phyloP scores from a whole-genome alignment of 2,113 vertebrate species.

The Anarrhichthys ocellatus region DNA sequence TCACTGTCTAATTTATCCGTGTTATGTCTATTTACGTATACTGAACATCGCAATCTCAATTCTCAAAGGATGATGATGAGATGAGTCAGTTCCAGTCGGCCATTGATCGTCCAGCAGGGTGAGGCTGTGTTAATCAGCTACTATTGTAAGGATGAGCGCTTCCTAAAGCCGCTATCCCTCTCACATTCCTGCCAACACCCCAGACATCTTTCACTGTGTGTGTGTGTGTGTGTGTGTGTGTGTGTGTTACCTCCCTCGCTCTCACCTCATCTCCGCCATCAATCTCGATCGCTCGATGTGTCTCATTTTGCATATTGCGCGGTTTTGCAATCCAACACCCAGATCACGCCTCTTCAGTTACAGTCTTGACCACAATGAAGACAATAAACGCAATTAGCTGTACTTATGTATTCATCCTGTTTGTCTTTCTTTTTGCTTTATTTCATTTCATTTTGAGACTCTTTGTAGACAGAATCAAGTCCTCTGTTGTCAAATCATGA shows the following conservation, averaged over 20 bases:
- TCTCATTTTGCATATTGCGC: constrained; percentile 53
- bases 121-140: constrained; percentile 79
- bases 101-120: constrained; percentile 77
- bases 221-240: constrained; percentile 3
- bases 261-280: constrained; percentile 38
- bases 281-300: constrained; percentile 29
- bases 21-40: constrained; percentile 72
- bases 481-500: neutral
- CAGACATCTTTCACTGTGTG: constrained; percentile 48
- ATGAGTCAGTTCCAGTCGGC: constrained; percentile 77
- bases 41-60: constrained; percentile 48
- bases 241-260: constrained; percentile 2
- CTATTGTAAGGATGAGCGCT: constrained; percentile 72
- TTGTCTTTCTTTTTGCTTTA: neutral
- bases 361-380: constrained; percentile 18
- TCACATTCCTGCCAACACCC: constrained; percentile 71
- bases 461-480: neutral
- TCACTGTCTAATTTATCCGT: constrained; percentile 53
- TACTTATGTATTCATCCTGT: neutral
- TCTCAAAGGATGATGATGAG: constrained; percentile 63
- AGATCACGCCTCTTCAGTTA: constrained; percentile 46
- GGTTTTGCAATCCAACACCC: constrained; percentile 24
- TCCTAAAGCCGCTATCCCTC: constrained; percentile 63
- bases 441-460: neutral
- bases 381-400: constrained; percentile 37